Evolutionary conservation across 2,888 invertebrate species (phyloP), one percentile per base, ranked within the genome.

Genomic region (Pterobdella sp.): DNA sequence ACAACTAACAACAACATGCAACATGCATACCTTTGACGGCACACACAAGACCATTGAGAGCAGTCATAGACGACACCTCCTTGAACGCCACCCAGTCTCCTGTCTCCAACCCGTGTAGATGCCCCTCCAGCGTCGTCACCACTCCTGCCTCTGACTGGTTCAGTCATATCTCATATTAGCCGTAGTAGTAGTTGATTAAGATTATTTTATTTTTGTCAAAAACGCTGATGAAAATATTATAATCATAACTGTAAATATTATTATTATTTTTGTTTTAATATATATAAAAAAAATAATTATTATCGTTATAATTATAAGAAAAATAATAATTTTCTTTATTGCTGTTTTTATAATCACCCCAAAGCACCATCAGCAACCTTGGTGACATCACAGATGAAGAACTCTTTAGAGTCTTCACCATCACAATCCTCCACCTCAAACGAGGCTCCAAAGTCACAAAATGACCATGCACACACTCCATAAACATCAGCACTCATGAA

Each of bases 381-480:
- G 2, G 82, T 80, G 18, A 84, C 80, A 73, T 79, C 79, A 32
- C 79, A 77, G 37, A 84, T 79, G 73, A 83, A 82, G 1, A 80
- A 77, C 74, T 83, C 82, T 73, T 80, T 81, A 0, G 81, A 79
- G 72, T 83, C 82, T 75, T 84, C 84, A 63, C 84, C 83, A 69
- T 80, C 81, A 0, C 77, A 67, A 76, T 84, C 84, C 63, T 77
- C 68, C 1, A 84, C 80, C 65, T 82, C 81, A 80, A 84, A 84
- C 42, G 75, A 70, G 73, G 80, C 80, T 1, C 84, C 84, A 80
- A 84, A 83, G 75, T 84, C 84, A 79, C 81, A 81, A 78, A 84
- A 84, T 2, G 77, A 77, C 74, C 80, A 79, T 73, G 79, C 78
- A 77, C 82, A 81, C 31, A 83, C 77, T 0, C 84, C 84, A 77